These are phyloP conservation scores for Siderastrea siderea DNA, from an alignment of 92 coral and sea anemone genomes.

Conservation along the genomic window DNA sequence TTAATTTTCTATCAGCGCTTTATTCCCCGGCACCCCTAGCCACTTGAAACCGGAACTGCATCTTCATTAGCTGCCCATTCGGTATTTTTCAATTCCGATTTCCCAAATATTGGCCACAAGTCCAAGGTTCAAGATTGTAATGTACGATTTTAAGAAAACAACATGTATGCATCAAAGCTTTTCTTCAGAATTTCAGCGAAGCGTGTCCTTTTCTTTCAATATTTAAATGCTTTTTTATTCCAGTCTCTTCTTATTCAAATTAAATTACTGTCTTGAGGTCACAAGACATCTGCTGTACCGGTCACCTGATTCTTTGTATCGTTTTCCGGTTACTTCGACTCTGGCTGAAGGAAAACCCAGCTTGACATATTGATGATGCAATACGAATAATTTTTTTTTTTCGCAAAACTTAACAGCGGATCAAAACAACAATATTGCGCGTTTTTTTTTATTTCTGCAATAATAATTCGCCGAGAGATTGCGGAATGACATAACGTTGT, in stretches of 20 bases:
- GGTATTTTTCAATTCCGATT: not conserved
- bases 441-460: not conserved
- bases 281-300: slow-evolving; percentile 18
- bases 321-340: not conserved
- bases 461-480: not conserved
- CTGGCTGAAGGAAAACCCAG: slow-evolving; percentile 40
- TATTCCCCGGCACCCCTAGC: not conserved
- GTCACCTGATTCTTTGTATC: slow-evolving; percentile 12
- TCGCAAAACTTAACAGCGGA: not conserved
- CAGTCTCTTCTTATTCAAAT: not conserved
- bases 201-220: not conserved
- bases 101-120: slow-evolving; percentile 7
- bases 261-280: slow-evolving; percentile 3
- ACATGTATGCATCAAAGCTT: not conserved
- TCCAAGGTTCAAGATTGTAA: not conserved
- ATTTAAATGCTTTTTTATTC: not conserved
- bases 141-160: not conserved
- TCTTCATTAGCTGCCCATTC: not conserved
- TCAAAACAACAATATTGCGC: not conserved
- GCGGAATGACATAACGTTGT: not conserved
- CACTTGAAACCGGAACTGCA: not conserved
- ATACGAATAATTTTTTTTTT: not conserved
- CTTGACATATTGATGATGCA: slow-evolving; percentile 18
- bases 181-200: not conserved
- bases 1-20: not conserved